Evolutionary conservation across 1,140 invertebrate genomes (phyloP), one percentile per base, ranked within the genome.

Genomic region (Micrasema minimum): DNA sequence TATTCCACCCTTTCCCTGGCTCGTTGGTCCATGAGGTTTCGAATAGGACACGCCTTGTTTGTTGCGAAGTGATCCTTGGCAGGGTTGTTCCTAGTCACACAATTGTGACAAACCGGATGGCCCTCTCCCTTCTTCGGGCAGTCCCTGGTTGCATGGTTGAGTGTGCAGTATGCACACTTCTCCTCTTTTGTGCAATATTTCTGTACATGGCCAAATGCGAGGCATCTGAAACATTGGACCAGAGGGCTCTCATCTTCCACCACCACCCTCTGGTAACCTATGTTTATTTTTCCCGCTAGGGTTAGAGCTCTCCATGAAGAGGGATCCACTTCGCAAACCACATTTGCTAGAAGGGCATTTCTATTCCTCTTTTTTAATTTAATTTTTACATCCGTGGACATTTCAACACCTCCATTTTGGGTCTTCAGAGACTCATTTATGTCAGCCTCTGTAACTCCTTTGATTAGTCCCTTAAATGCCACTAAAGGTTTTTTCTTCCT

Each of bases 161-260:
- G 5, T 12, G 43, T 46, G 5, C 43, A 46, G 14, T 14, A 16
- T n/a, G 11, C 43, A 46, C 43, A 46, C 14, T n/a, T 46, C 5
- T 16, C 16, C 6, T 46, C 16, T n/a, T 5, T 1, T 1, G 11
- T 16, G n/a, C 43, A 46, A 5, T 16, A 46, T n/a, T 14, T 46
- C 14, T 46, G 43, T 2, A 14, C 16, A 14, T 5, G n/a, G 0
- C 43, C 43, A 16, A n/a, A 43, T 43, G 10, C 2, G 3, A 43
- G 41, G 11, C 41, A 43, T 43, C 11, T 43, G 11, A 16, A 43
- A 11, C 10, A 43, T 43, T 43, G 41, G 3, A 43, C 41, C 11
- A 43, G 11, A n/a, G 43, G 5, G n/a, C 43, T 46, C n/a, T 46
- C 43, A 46, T 46, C n/a, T 14, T 46, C 43, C 2, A 46, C 43